phyloP scores from a whole-genome alignment of 2,797 vertebrate species.

The Choloepus didactylus region DNA sequence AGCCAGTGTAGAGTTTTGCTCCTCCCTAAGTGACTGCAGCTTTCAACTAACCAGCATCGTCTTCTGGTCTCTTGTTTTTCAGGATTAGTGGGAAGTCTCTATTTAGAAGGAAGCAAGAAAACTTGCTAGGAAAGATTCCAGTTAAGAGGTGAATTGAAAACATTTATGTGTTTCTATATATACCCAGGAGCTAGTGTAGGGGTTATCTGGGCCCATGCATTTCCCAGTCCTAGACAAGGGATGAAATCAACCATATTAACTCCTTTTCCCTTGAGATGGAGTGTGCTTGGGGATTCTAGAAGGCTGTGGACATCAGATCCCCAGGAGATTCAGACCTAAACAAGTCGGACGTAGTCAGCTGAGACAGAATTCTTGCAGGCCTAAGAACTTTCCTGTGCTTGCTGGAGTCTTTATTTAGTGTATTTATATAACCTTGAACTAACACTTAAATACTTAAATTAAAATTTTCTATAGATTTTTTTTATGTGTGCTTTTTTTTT shows the following conservation, averaged over 20 bases:
- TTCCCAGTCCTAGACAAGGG: not conserved
- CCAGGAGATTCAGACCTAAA: not conserved
- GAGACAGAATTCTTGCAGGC: slow-evolving; percentile 10
- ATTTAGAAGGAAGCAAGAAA: not conserved
- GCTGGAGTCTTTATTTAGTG: not conserved
- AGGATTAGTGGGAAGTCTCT: not conserved
- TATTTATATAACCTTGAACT: not conserved
- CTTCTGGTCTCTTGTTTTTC: not conserved
- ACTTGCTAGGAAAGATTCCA: not conserved
- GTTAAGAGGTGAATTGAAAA: not conserved
- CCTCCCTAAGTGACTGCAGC: not conserved
- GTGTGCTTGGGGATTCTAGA: not conserved
- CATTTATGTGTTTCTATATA: slow-evolving; percentile 25
- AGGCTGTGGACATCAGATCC: not conserved
- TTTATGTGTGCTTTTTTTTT: too few species aligned
- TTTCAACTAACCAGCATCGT: slow-evolving; percentile 45
- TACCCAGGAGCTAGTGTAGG: not conserved
- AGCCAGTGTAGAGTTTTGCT: not conserved
- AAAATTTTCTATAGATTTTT: not conserved
- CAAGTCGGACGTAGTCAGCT: not conserved
- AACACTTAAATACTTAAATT: not conserved
- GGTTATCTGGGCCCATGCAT: not conserved
- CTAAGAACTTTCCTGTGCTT: not conserved
- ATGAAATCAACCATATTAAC: not conserved
- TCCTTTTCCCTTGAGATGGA: slow-evolving; percentile 17